Base-by-base conservation (phyloP, 2,888 invertebrate genomes). In the Microdon myrmicae region DNA sequence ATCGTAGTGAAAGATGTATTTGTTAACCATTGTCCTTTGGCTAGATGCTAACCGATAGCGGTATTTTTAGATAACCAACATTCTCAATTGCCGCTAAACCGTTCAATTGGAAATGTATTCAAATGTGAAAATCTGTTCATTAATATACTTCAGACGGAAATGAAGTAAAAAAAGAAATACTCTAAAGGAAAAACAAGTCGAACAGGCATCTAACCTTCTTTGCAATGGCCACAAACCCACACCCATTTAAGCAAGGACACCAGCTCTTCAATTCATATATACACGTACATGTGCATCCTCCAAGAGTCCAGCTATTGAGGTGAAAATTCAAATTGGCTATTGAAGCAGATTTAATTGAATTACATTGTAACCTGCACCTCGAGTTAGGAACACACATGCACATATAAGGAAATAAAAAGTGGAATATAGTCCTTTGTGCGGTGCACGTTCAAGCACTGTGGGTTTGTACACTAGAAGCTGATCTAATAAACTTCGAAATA, bases 281-380 rank as follows among this genome's bases (percentile, higher is more conserved):
- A 13, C n/a, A n/a, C n/a, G 26, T 16, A 19, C 23, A 44, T 49
- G 41, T 56, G 58, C 51, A n/a, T n/a, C n/a, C n/a, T n/a, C n/a
- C n/a, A n/a, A n/a, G n/a, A n/a, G n/a, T n/a, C n/a, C n/a, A 58
- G 45, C 51, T 58, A 64, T 64, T 58, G 64, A 64, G 64, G 51
- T 64, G 64, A 58, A 64, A 58, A 64, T 64, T 64, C 49, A 64
- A 64, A 58, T 53, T 58, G 64, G 38, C 64, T 53, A 64, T 64
- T 64, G 43, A 58, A 64, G 64, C 48, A 43, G 51, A 64, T 58
- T 64, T 64, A 64, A 64, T 64, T 64, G 64, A 64, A 64, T 64
- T 64, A 64, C 64, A 26, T 64, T 47, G 28, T 28, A 31, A n/a
- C 29, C 31, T 25, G 39, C 38, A 23, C 31, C 32, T 48, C 39